These are phyloP conservation scores for Propithecus coquereli DNA, from an alignment of 2,113 vertebrate species.

Conservation along the genomic window DNA sequence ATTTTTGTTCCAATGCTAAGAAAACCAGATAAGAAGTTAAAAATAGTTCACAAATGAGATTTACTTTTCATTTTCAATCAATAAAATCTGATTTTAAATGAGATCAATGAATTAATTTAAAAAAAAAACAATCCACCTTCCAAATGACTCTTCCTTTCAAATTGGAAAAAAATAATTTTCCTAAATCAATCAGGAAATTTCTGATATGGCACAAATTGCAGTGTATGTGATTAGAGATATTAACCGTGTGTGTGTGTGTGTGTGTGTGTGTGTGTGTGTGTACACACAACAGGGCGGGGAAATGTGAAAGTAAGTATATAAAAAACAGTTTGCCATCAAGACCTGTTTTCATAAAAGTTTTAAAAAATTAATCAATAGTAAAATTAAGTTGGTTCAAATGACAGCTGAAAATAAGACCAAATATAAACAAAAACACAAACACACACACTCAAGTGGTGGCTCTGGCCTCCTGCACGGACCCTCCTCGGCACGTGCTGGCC, in stretches of 20 bases:
- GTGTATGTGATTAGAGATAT: background rate
- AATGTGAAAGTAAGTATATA: background rate
- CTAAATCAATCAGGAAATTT: background rate
- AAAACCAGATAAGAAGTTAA: conserved; percentile 21
- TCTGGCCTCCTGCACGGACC: background rate
- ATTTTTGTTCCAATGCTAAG: conserved; percentile 4
- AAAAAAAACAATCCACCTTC: conserved; percentile 8
- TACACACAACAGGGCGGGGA: no score
- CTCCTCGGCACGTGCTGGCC: background rate
- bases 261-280: fast-evolving
- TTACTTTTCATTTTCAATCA: background rate
- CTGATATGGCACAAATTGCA: background rate
- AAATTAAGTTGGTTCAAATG: conserved; percentile 2
- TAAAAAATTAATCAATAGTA: background rate
- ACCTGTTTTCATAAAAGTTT: background rate
- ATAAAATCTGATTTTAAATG: background rate
- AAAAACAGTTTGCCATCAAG: background rate
- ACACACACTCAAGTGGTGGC: background rate
- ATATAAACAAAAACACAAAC: background rate
- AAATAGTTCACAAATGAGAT: conserved; percentile 15
- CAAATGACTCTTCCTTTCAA: conserved; percentile 6
- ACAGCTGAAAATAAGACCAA: background rate
- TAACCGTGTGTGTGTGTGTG: background rate
- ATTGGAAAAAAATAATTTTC: background rate
- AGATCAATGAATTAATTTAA: background rate